These are phyloP conservation scores for Pomacea canaliculata DNA, from an alignment of 2,888 invertebrate species.

Conservation along the genomic window DNA sequence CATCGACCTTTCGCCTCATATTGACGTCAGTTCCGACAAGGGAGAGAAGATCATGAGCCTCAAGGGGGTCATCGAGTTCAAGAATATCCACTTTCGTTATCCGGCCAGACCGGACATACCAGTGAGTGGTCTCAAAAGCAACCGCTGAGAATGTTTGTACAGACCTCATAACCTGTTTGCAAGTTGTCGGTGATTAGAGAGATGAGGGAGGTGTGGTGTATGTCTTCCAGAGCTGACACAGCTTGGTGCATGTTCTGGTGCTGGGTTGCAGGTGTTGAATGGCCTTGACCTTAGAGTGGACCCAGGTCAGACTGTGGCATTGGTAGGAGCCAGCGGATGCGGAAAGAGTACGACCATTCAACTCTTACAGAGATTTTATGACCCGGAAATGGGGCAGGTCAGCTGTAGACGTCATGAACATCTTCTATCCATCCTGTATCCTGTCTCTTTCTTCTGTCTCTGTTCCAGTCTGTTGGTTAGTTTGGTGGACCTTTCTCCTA, in stretches of 20 bases:
- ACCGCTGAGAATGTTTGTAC: no score
- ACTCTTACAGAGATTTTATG: conserved; percentile 87
- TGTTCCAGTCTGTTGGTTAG: no score
- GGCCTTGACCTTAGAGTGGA: conserved; percentile 66
- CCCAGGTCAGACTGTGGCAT: conserved; percentile 65
- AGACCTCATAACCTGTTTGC: no score
- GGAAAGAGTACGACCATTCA: conserved; percentile 92
- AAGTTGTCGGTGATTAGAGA: no score
- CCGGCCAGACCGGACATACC: conserved; percentile 69
- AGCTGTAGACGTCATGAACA: no score
- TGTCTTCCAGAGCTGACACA: no score
- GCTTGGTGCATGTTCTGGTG: no score
- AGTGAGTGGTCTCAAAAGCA: conserved; percentile 38
- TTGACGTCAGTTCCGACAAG: conserved; percentile 70
- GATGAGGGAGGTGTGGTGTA: no score
- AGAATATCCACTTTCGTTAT: conserved; percentile 69
- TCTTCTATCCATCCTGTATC: no score
- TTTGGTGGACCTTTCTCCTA: no score
- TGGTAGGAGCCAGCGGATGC: conserved; percentile 82
- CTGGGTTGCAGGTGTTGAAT: conserved; percentile 66
- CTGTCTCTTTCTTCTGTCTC: no score
- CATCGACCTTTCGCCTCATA: conserved; percentile 75
- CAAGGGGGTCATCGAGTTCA: conserved; percentile 69
- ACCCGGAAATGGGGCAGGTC: conserved; percentile 59
- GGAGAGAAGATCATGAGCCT: conserved; percentile 68